Conservation (phyloP, 2,888 invertebrate genomes). For the Steinernema carpocapsae region DNA sequence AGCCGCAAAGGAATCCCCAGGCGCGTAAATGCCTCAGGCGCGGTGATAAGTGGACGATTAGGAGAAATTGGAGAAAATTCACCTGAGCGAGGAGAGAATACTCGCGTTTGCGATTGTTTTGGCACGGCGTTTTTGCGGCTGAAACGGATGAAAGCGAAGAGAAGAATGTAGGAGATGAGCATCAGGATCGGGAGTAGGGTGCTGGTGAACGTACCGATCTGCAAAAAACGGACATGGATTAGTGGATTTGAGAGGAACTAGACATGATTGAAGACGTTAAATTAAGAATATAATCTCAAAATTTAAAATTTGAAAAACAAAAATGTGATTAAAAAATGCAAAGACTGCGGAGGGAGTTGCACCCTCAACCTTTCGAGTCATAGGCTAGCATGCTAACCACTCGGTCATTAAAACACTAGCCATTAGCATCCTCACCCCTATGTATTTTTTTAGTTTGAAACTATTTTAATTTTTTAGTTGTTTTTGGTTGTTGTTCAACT, state of each 20-base stretch:
- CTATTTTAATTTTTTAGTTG: too few relatives aligned
- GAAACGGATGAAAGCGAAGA: slow-evolving; percentile 21
- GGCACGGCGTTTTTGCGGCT: slow-evolving; percentile 30
- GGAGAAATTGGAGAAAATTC: too few relatives aligned
- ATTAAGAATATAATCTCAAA: too few relatives aligned
- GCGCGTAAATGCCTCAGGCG: background rate
- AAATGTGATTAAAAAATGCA: background rate
- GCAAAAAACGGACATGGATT: background rate
- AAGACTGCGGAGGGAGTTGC: background rate
- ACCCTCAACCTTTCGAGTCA: background rate
- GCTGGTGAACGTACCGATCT: slow-evolving; percentile 16
- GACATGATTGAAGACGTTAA: background rate
- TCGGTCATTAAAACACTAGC: too few relatives aligned
- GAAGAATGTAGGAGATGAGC: slow-evolving; percentile 18
- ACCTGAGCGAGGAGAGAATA: slow-evolving; percentile 26
- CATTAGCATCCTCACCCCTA: too few relatives aligned
- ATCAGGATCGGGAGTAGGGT: slow-evolving; percentile 13
- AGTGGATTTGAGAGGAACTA: background rate
- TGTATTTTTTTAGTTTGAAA: too few relatives aligned
- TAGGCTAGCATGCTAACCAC: too few relatives aligned
- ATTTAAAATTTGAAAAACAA: background rate
- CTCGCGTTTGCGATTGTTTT: slow-evolving; percentile 35
- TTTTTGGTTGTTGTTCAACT: background rate
- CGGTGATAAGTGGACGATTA: too few relatives aligned
- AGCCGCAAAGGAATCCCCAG: slow-evolving; percentile 1